Conservation (phyloP, 2,888 invertebrate species). For the Hyposoter dolosus region DNA sequence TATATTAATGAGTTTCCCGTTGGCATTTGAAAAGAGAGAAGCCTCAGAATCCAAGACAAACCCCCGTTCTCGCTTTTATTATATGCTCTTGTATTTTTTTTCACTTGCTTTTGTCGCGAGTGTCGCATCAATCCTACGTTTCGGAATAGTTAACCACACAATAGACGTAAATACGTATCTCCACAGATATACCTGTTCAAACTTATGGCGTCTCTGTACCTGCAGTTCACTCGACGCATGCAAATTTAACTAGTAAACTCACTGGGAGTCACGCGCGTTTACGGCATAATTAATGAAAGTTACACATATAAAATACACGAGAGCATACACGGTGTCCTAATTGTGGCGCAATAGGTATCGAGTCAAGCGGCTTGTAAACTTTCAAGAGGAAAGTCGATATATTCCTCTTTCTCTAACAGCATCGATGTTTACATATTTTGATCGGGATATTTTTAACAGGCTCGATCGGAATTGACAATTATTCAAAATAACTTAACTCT, state of each 20-base stretch:
- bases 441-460: neutral
- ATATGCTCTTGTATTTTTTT: neutral
- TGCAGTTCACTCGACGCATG: constrained; percentile 53
- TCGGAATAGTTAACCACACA: constrained; percentile 11
- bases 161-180: neutral
- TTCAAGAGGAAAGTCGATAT: neutral
- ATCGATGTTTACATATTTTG: neutral
- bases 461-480: neutral
- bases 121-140: constrained; percentile 22
- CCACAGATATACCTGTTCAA: neutral
- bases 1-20: constrained; percentile 35
- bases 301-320: constrained; percentile 6
- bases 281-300: constrained; percentile 61
- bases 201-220: constrained; percentile 38
- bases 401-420: neutral
- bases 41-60: neutral
- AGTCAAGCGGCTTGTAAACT: neutral
- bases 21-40: constrained; percentile 23
- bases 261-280: constrained; percentile 53
- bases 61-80: constrained; percentile 27
- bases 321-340: neutral
- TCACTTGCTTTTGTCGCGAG: neutral
- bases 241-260: constrained; percentile 52
- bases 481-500: neutral
- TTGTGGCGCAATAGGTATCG: neutral